Conservation (phyloP, 2,888 invertebrate genomes). For the Anthrax anthrax region DNA sequence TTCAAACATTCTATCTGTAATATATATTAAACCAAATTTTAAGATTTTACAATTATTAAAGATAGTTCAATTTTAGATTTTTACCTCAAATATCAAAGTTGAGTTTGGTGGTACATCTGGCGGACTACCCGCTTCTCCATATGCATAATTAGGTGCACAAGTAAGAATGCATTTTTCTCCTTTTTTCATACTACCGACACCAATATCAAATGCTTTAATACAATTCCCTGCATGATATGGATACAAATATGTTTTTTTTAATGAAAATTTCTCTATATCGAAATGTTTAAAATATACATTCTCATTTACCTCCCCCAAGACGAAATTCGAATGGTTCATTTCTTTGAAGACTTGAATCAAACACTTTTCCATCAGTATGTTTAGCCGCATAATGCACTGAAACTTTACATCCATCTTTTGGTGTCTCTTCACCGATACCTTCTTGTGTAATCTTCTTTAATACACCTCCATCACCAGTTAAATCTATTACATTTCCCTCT, state of each 20-base stretch:
- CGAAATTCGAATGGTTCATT: constrained; percentile 74
- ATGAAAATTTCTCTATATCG: no score
- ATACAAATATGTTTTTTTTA: no score
- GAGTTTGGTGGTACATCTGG: constrained; percentile 82
- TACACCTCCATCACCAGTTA: constrained; percentile 29
- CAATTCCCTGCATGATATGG: not conserved
- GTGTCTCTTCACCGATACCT: constrained; percentile 59
- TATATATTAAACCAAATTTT: not conserved
- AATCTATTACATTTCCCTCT: constrained; percentile 21
- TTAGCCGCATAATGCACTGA: constrained; percentile 83
- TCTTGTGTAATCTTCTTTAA: constrained; percentile 35
- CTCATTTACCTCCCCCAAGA: constrained; percentile 60
- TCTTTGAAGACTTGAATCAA: constrained; percentile 81
- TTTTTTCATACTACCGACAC: constrained; percentile 84
- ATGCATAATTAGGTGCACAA: constrained; percentile 82
- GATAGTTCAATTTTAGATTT: no score
- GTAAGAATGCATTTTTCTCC: constrained; percentile 73
- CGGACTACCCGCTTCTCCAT: constrained; percentile 68
- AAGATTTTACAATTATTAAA: no score
- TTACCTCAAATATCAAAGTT: constrained; percentile 77
- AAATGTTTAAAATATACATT: no score
- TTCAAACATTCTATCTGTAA: constrained; percentile 69
- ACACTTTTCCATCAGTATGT: constrained; percentile 69
- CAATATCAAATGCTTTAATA: constrained; percentile 89
- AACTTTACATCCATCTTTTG: constrained; percentile 54